Evolutionary conservation across 2,113 vertebrate genomes (phyloP), one percentile per base, ranked within the genome.

Genomic region (Conger conger): DNA sequence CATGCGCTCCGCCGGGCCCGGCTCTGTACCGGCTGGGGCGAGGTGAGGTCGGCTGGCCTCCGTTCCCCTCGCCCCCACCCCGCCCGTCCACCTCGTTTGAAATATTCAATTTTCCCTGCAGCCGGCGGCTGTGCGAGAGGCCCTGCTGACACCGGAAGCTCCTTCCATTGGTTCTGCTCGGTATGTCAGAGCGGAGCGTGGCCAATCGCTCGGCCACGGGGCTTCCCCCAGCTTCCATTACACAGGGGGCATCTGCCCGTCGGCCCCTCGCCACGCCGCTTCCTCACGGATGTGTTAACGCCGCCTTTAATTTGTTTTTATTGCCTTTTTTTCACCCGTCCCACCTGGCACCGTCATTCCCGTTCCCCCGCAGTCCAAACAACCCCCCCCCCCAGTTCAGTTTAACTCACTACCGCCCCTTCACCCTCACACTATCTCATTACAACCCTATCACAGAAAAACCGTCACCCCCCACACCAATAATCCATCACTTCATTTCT

Each of bases 221-320:
- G 88, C 86, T 91, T 90, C 90, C 91, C 88, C 86, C 86, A 83
- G 87, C 91, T 94, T 93, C 91, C 86, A 84, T 86, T 85, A 79
- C 83, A 68, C 79, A 87, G 40, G 76, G 81, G 80, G 23, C 85
- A 80, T 88, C 81, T 82, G 88, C 57, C 50, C 54, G 33, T 76
- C 80, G 77, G 79, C 78, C 60, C 45, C 23, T 77, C 27, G 27
- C 35, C n/a, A 76, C 91, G 86, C 84, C 79, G 89, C 87, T 92
- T 94, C 92, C 92, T 90, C 87, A 90, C 90, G 91, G 90, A 92
- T 87, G 90, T 93, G 93, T 94, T 93, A 94, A 95, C 82, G 86
- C 92, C 86, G 88, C 89, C 92, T 93, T 92, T 93, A 93, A 92
- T 94, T 91, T 90, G 63, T 89, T 93, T 94, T 93, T 92, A 93